Evolutionary conservation across 2,888 invertebrate genomes (phyloP).

Genomic region (Fragum sueziense): DNA sequence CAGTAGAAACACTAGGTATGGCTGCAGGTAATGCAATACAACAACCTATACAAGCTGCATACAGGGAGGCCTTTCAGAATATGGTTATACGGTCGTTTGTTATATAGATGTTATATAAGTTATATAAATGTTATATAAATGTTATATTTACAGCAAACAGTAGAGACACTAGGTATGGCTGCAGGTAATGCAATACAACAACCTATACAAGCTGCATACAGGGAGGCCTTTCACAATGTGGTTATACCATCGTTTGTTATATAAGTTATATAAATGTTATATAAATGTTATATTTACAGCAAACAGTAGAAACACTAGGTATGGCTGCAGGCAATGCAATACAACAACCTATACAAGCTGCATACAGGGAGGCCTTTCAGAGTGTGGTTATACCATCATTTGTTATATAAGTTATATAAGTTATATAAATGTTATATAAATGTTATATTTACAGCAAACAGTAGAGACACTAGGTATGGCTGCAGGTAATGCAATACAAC

Average conservation of each 20-base stretch:
- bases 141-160: slow-evolving; percentile 86
- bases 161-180: slow-evolving; percentile 87
- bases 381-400: slow-evolving; percentile 90
- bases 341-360: slow-evolving; percentile 85
- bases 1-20: no score
- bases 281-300: slow-evolving; percentile 85
- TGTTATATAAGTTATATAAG: no score
- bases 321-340: slow-evolving; percentile 84
- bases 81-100: no score
- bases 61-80: no score
- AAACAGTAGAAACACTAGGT: slow-evolving; percentile 88
- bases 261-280: no score
- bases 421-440: no score
- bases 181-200: slow-evolving; percentile 84
- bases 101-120: no score
- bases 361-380: slow-evolving; percentile 90
- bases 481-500: slow-evolving; percentile 84
- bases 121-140: no score
- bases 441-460: slow-evolving; percentile 86
- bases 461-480: slow-evolving; percentile 87
- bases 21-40: no score
- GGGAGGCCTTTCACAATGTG: slow-evolving; percentile 89
- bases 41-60: no score
- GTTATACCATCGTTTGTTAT: slow-evolving; percentile 92
- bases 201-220: slow-evolving; percentile 88